phyloP scores from a whole-genome alignment of 2,113 vertebrate genomes.

The pig (Sus scrofa) region DNA sequence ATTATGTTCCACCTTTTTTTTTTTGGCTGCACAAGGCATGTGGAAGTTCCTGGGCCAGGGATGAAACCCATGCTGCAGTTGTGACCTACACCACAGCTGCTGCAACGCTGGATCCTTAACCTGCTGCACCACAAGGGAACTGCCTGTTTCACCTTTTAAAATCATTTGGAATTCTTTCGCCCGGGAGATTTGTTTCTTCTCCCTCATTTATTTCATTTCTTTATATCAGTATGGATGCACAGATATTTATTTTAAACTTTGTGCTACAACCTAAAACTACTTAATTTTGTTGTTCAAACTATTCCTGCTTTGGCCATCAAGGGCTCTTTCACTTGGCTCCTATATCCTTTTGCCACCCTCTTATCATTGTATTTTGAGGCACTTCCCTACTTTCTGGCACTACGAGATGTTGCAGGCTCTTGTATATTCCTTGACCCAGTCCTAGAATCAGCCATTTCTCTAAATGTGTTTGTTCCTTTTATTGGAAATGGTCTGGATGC shows the following conservation, averaged over 20 bases:
- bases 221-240: not conserved
- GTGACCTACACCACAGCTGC: no score
- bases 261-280: not conserved
- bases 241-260: constrained; percentile 32
- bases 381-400: not conserved
- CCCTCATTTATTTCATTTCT: not conserved
- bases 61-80: no score
- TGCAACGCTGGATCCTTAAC: no score
- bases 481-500: not conserved
- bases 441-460: constrained; percentile 32
- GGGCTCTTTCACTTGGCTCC: not conserved
- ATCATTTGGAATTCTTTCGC: constrained; percentile 44
- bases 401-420: not conserved
- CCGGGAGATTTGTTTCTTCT: not conserved
- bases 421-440: constrained; percentile 17
- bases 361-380: not conserved
- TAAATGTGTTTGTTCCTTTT: not conserved
- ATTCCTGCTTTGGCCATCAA: not conserved
- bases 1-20: not conserved
- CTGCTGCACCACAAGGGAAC: no score
- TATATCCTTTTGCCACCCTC: not conserved
- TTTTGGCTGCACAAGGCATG: no score
- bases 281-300: constrained; percentile 31
- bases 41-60: no score
- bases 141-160: not conserved